Base-by-base conservation (phyloP, 1,140 invertebrate genomes). In the Panulirus ornatus region DNA sequence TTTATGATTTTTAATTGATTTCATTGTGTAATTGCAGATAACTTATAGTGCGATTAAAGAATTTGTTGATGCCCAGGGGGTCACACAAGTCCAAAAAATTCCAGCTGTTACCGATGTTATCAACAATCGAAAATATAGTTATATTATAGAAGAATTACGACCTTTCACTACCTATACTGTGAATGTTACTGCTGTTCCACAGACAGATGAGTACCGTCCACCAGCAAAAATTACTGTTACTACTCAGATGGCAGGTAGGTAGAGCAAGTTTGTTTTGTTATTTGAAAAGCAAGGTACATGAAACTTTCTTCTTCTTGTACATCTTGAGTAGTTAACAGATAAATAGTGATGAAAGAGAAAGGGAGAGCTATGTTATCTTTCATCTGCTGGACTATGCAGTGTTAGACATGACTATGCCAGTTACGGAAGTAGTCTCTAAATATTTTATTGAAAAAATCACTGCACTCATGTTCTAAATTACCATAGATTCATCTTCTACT, bases 81-180 rank as follows among this genome's bases (percentile, higher is more conserved):
- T 98, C 93, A 97, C 97, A 0, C 97, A 98, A 94, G 97, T 96
- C 0, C 97, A 98, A 93, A 95, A 95, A 66, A 96, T 98, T n/a
- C 96, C 96, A 0, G 95, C 96, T 86, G 95, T 95, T 73, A 95
- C 96, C 89, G 96, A 98, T 27, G 94, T 96, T 14, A 93, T 98
- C 0, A 96, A 96, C 91, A 94, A 95, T 19, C 96, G 95, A 27
- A 92, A 93, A 81, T 92, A 93, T 36, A 93, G 88, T 38, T 96
- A 96, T 92, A 97, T 96, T 0, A 97, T 98, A 78, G 96, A 97
- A 93, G 97, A 98, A 93, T 94, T 99, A 44, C 97, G 97, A 63
- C 98, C 98, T 0, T 98, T 98, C 93, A 99, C 98, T 1, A 99
- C 97, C 0, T 99, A 99, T 93, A 97, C 97, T 93, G 97, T 99